These are phyloP conservation scores for Dinoponera quadriceps DNA, from an alignment of 1,140 invertebrate genomes.

Conservation along the genomic window DNA sequence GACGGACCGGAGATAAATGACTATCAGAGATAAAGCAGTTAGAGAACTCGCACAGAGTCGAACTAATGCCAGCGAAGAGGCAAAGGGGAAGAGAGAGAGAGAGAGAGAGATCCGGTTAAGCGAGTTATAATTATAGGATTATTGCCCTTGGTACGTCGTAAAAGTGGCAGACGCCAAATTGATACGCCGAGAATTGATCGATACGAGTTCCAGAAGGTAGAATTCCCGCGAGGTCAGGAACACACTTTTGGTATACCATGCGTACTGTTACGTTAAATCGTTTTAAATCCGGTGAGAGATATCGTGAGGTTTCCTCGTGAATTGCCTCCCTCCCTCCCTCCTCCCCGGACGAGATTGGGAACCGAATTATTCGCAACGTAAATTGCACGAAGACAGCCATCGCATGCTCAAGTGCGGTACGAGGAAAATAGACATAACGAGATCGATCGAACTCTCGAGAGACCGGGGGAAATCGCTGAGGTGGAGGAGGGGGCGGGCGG, in stretches of 20 bases:
- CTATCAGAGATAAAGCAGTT: conserved; percentile 33
- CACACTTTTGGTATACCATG: no score
- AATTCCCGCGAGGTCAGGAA: no score
- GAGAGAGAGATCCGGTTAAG: background rate
- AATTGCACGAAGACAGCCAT: background rate
- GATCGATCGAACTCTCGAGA: background rate
- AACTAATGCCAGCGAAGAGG: background rate
- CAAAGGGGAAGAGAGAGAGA: no score
- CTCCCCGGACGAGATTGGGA: background rate
- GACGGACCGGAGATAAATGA: conserved; percentile 45
- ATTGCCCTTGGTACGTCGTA: background rate
- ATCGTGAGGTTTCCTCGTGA: background rate
- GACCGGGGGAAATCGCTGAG: background rate
- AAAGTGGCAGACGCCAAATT: no score
- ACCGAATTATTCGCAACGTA: background rate
- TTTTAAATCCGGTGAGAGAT: background rate
- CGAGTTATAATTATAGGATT: conserved; percentile 19
- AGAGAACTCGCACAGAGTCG: background rate
- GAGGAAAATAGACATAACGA: background rate
- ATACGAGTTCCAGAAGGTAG: no score
- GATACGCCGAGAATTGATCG: no score
- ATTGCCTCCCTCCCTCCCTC: background rate
- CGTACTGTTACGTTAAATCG: no score
- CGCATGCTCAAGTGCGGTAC: background rate
- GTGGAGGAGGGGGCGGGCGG: background rate